Evolutionary conservation across 2,888 invertebrate genomes (phyloP), one percentile per base, ranked within the genome.

Genomic region (Cetonia aurata): DNA sequence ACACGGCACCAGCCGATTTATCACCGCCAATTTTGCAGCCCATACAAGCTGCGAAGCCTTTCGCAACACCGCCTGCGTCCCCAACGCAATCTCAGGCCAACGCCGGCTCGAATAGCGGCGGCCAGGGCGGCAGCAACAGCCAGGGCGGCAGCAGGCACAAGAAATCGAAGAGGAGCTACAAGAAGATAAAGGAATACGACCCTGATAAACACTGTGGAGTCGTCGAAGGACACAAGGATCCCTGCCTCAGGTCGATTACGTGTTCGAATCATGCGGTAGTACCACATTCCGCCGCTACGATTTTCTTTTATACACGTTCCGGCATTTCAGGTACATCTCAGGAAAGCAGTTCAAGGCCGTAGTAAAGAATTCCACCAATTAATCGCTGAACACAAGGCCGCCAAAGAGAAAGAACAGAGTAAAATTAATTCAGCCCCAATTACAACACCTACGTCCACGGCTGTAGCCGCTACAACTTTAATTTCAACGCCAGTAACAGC

Each of bases 201-300:
- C 91, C 94, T 15, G 92, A 95, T 81, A 90, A 92, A 76, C 95
- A 95, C 81, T 95, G 95, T 82, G 95, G 95, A 1, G 94, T 94
- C 13, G 84, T 89, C 76, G 90, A 88, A 67, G 88, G 87, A 1
- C 92, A 92, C 75, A 90, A 88, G 73, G 90, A 91, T 78, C 93
- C 92, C 0, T 95, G 95, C 82, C 93, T 93, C 62, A 86, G 94
- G 71, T 94, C 94, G 17, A 87, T 94, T 69, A 94, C 94, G 52
- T 91, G 82, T 75, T 80, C 81, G 42, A 82, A 80, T 74, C 82
- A 83, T 78, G 79, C 80, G 77, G 82, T 82, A 77, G 6, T 3
- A 3, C 25, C 33, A 25, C 25, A 1, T 1, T 25, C 25, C 25
- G 25, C 25, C 25, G 1, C 25, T 25, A 4, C n/a, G 13, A 12